Evolutionary conservation across 92 coral and sea anemone species (phyloP), one percentile per base, ranked within the genome.

Genomic region (Umimayanthus kanabou): DNA sequence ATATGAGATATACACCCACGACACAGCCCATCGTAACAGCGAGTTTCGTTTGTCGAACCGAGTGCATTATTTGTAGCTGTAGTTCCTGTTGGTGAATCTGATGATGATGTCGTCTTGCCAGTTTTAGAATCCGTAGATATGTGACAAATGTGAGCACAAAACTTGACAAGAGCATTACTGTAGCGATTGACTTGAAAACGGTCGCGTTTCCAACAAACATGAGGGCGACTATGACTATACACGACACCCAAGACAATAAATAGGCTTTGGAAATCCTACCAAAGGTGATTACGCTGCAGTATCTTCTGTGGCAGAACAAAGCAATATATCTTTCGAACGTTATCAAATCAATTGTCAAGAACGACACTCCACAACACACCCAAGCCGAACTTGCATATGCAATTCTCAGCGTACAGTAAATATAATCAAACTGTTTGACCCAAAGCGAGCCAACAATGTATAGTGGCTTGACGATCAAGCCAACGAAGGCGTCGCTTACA

Each of bases 281-380:
- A 28, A 29, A 64, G 73, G 85, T 81, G 26, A 81, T 20, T 81
- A 81, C 2, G 4, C 73, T 64, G 28, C 55, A 81, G 53, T 81
- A 81, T 39, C 75, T 33, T 25, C 39, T 8, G 76, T 69, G 85
- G 73, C 29, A 81, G 39, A 81, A 81, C 25, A 81, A 65, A 81
- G 85, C 76, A 9, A 65, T 40, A 58, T 81, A 81, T 42, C 85
- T 65, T 47, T 81, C 85, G 10, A 65, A 33, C 9, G 85, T 66
- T 14, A 81, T 65, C 13, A 65, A 29, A 29, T 23, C 55, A 20
- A 81, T 26, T 22, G 85, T 81, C 26, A 81, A 16, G 49, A 81
- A 81, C 14, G 85, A 81, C n/a, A 81, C 85, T 9, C 85, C 85
- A 26, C 85, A 81, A 33, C 85, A 81, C 61, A 69, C 39, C 85